Evolutionary conservation across 2,888 invertebrate species (phyloP), one percentile per base, ranked within the genome.

Genomic region (Zootermopsis nevadensis): DNA sequence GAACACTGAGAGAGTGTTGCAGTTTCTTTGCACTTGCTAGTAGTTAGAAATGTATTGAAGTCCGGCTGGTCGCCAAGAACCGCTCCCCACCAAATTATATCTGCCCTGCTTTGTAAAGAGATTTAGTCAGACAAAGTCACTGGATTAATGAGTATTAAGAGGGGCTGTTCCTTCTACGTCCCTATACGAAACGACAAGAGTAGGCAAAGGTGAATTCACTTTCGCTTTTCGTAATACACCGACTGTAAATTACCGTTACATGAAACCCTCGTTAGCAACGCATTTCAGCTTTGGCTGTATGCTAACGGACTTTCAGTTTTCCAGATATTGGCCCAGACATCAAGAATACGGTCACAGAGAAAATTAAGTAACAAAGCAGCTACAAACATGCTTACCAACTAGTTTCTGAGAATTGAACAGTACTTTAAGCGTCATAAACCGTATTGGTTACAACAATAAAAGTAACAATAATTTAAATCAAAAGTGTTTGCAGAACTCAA

Each of bases 51-150:
- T 66, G 79, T 33, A 79, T 66, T 79, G 79, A 66, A 27, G 79
- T 27, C 55, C 31, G 55, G 31, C 15, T 27, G 79, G 66, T 12
- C n/a, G 74, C 33, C 42, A 42, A 74, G 42, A 74, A 74, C 42
- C 1, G 38, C 74, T 38, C 74, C 74, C 74, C 38, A 38, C 38
- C 66, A 79, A 79, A 79, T 79, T 79, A 79, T 79, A 79, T 79
- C 66, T 60, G 79, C 55, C 79, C 66, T 79, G 79, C 60, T 79
- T 79, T 79, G 79, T 79, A 79, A 79, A 79, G 79, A 79, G 79
- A 66, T 79, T 79, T 79, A 79, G 79, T n/a, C 66, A 60, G 35
- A 79, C 79, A 79, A 79, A 79, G 79, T 79, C 79, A 79, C n/a
- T 55, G 79, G 79, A 79, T 79, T 79, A 79, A 66, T 38, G 79